A percentile compares a stretch with the other conserved stretches of the same genome.
Conservation (phyloP, 2,888 invertebrate genomes). For the Tinea trinotella region DNA sequence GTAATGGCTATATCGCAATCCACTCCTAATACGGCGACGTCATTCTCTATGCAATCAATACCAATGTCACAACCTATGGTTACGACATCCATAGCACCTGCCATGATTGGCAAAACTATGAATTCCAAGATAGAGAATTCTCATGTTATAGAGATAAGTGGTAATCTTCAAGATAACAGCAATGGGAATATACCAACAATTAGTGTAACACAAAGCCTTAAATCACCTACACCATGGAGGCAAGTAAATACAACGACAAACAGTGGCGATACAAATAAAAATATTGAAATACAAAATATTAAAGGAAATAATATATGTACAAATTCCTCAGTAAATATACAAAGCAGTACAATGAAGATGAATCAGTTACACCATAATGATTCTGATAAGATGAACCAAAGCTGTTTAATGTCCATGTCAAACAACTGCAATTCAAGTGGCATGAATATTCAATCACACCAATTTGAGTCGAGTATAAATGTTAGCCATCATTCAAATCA, state of each 20-base stretch:
- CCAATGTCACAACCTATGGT: slow-evolving; percentile 65
- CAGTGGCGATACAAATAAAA: slow-evolving; percentile 41
- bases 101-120: slow-evolving; percentile 40
- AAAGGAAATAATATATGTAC: slow-evolving; percentile 41
- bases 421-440: slow-evolving; percentile 32
- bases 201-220: slow-evolving; percentile 59
- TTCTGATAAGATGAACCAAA: slow-evolving; percentile 50
- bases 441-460: slow-evolving; percentile 51
- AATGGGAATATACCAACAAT: slow-evolving; percentile 53
- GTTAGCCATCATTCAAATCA: slow-evolving; percentile 55
- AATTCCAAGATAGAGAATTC: slow-evolving; percentile 58
- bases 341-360: slow-evolving; percentile 32
- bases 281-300: slow-evolving; percentile 46
- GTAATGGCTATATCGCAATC: slow-evolving; percentile 65
- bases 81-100: slow-evolving; percentile 59
- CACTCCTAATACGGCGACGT: slow-evolving; percentile 44
- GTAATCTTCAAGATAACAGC: slow-evolving; percentile 54
- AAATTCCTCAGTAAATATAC: slow-evolving; percentile 40
- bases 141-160: slow-evolving; percentile 63
- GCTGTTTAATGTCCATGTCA: slow-evolving; percentile 47
- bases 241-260: slow-evolving; percentile 41
- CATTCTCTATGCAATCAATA: slow-evolving; percentile 59
- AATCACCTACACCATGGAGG: slow-evolving; percentile 64
- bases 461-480: slow-evolving; percentile 47
- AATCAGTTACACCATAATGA: slow-evolving; percentile 44